phyloP scores from a whole-genome alignment of 2,888 invertebrate species.

The Eupithecia subfuscata region DNA sequence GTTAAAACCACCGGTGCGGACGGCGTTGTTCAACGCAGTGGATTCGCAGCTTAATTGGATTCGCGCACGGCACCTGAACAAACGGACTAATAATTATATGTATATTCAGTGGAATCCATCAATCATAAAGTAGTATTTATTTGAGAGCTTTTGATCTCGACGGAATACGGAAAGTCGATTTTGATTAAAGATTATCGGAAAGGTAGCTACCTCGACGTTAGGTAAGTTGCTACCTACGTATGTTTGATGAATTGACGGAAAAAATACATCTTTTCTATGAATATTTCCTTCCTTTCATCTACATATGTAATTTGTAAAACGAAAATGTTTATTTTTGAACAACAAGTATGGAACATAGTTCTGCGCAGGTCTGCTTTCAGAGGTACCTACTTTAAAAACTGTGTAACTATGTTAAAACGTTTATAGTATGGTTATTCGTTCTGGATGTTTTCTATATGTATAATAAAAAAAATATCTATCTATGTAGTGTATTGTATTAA shows the following conservation, averaged over 20 bases:
- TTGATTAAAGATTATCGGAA: constrained; percentile 8
- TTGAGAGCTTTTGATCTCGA: constrained; percentile 24
- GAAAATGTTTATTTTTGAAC: background rate
- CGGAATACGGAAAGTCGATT: background rate
- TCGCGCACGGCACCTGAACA: constrained; percentile 29
- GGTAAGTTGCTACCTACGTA: background rate
- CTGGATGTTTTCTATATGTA: no score
- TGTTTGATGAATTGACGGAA: background rate
- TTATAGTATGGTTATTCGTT: no score
- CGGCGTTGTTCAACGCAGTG: constrained; percentile 1
- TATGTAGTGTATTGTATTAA: no score
- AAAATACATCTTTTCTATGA: background rate
- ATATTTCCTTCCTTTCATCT: no score
- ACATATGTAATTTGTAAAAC: no score
- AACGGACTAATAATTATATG: constrained; percentile 20
- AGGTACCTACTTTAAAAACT: background rate
- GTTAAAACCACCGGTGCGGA: background rate
- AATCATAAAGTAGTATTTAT: constrained; percentile 24
- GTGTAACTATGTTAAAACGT: background rate
- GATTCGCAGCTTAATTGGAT: constrained; percentile 10
- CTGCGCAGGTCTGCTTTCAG: background rate
- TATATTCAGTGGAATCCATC: constrained; percentile 20
- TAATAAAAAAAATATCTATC: no score
- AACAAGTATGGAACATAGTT: background rate
- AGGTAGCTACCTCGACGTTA: background rate